A percentile compares a stretch with the other conserved stretches of the same genome.
These are phyloP conservation scores for Xestobium rufovillosum DNA, from an alignment of 2,888 invertebrate species.

Conservation along the genomic window DNA sequence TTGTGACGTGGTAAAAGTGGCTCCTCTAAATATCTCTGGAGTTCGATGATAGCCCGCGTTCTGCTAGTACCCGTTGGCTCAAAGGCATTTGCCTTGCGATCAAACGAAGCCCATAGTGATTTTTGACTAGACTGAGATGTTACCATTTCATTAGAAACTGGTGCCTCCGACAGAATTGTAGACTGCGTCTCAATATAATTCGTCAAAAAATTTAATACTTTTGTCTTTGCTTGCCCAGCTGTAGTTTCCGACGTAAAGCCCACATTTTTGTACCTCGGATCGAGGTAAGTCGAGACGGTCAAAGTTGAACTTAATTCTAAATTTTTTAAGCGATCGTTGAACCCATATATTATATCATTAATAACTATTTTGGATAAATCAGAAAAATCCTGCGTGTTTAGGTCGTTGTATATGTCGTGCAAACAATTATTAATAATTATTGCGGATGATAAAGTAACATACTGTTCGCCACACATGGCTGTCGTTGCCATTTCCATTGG, in stretches of 20 bases:
- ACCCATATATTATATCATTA: background rate
- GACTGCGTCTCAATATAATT: background rate
- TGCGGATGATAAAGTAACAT: background rate
- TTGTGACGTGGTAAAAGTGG: background rate
- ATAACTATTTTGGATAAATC: background rate
- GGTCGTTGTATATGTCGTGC: background rate
- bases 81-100: background rate
- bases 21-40: background rate
- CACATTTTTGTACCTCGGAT: conserved; percentile 1
- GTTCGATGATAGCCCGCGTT: background rate
- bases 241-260: background rate
- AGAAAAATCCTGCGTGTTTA: background rate
- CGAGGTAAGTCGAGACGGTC: background rate
- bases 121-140: background rate
- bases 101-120: background rate
- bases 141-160: background rate
- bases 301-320: background rate
- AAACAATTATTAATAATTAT: conserved; percentile 1
- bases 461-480: background rate
- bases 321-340: background rate
- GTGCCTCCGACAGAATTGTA: background rate
- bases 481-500: background rate
- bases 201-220: background rate
- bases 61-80: background rate
- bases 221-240: background rate